These are phyloP conservation scores for Hormiphora californensis DNA, from an alignment of 37 sponge, comb jelly and placozoan genomes.

Conservation along the genomic window DNA sequence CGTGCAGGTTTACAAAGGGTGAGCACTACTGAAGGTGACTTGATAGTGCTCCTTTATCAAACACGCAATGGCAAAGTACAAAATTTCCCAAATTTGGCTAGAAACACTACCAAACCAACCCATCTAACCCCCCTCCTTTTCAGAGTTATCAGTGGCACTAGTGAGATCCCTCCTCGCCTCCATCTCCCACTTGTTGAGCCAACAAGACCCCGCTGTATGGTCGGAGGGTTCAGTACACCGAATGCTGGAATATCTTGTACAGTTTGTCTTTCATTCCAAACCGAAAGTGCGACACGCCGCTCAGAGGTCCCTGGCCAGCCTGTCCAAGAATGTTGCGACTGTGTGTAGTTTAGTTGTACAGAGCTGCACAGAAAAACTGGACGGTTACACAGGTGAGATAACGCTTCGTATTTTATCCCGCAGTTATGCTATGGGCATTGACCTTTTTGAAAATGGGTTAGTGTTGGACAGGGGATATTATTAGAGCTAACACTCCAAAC, in stretches of 20 bases:
- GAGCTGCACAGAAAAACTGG: neutral
- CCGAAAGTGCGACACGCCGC: conserved; percentile 15
- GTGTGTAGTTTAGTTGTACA: neutral
- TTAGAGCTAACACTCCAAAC: neutral
- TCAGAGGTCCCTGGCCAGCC: neutral
- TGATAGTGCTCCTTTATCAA: too few species aligned
- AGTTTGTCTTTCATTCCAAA: conserved; percentile 20
- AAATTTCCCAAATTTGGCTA: too few species aligned
- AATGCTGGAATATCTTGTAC: conserved; percentile 10
- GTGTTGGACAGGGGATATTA: neutral
- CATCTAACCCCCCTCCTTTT: too few species aligned
- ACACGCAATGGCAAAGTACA: too few species aligned
- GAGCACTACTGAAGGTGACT: too few species aligned
- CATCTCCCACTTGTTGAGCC: neutral
- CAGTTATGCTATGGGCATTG: neutral
- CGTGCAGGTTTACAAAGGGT: too few species aligned
- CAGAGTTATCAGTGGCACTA: conserved; percentile 26
- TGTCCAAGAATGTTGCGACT: neutral
- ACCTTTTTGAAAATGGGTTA: neutral
- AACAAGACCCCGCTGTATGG: conserved; percentile 38
- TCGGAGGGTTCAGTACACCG: neutral
- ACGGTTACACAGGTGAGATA: conserved; percentile 14
- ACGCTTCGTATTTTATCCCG: too few species aligned
- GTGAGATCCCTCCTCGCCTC: neutral
- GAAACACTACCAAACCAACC: too few species aligned